These are phyloP conservation scores for Zaprionus camerounensis DNA, from an alignment of 1,140 invertebrate genomes.

Conservation along the genomic window DNA sequence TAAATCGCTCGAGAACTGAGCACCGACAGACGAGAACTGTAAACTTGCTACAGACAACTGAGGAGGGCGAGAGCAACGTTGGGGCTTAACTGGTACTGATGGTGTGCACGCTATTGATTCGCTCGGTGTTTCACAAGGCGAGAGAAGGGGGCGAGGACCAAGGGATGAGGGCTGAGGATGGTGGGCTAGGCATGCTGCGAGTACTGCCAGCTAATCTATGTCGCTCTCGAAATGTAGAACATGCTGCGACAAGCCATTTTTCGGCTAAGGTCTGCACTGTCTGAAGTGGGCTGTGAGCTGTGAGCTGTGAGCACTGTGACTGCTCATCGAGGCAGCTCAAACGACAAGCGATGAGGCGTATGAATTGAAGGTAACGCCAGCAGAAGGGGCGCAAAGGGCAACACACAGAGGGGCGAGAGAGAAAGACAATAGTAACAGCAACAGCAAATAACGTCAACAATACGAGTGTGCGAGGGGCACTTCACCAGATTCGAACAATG, in stretches of 20 bases:
- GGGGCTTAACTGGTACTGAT: background rate
- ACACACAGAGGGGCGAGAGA: constrained; percentile 9
- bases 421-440: constrained; percentile 40
- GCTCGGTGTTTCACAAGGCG: background rate
- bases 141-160: background rate
- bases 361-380: constrained; percentile 17
- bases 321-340: constrained; percentile 19
- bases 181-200: background rate
- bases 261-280: constrained; percentile 30
- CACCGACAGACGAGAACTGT: background rate
- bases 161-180: background rate
- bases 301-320: background rate
- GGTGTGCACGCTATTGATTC: constrained; percentile 20
- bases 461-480: constrained; percentile 34
- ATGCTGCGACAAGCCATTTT: constrained; percentile 70
- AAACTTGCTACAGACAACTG: background rate
- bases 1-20: background rate
- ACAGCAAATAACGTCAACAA: constrained; percentile 50
- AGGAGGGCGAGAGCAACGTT: background rate
- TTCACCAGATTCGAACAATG: background rate
- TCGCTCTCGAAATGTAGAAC: constrained; percentile 62
- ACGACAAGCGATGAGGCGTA: constrained; percentile 36
- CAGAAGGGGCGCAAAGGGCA: background rate
- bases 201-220: constrained; percentile 56
- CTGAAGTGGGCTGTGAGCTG: constrained; percentile 27